A percentile compares a stretch with the other conserved stretches of the same genome.
phyloP scores from a whole-genome alignment of 2,797 vertebrate species.

The Hippocampus kuda region DNA sequence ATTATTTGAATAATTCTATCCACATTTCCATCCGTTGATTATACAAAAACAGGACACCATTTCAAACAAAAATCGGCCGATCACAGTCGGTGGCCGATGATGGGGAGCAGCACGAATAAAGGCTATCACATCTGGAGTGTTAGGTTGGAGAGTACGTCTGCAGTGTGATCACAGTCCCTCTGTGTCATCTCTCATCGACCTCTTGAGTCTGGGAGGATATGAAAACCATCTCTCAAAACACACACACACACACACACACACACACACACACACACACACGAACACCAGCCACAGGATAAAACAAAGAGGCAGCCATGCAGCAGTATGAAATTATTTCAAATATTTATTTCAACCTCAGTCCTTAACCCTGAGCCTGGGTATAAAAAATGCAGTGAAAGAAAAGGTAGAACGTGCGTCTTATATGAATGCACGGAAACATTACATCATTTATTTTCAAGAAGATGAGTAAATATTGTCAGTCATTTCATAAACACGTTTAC shows the following conservation, averaged over 20 bases:
- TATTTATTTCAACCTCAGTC: constrained; percentile 8
- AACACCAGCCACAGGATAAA: constrained; percentile 30
- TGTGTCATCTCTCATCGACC: constrained; percentile 2
- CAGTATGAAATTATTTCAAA: constrained; percentile 15
- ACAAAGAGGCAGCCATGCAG: constrained; percentile 16
- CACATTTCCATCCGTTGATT: too few species aligned
- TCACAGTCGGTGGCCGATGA: too few species aligned
- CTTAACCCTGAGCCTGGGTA: background rate
- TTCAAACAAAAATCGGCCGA: too few species aligned
- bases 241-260: constrained; percentile 2
- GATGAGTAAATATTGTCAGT: too few species aligned
- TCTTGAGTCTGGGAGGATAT: constrained; percentile 37
- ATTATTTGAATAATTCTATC: too few species aligned
- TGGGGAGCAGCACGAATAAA: background rate
- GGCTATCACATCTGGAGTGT: background rate
- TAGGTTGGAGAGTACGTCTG: background rate
- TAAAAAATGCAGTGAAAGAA: background rate
- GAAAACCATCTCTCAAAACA: constrained; percentile 24
- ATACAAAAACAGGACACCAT: too few species aligned
- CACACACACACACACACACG: constrained; percentile 10
- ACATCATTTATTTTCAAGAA: too few species aligned
- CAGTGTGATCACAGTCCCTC: background rate
- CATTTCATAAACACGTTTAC: too few species aligned
- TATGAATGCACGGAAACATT: background rate
- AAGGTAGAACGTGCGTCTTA: background rate